These are phyloP conservation scores for Papilio dardanus DNA, from an alignment of 1,140 invertebrate species.

Conservation along the genomic window DNA sequence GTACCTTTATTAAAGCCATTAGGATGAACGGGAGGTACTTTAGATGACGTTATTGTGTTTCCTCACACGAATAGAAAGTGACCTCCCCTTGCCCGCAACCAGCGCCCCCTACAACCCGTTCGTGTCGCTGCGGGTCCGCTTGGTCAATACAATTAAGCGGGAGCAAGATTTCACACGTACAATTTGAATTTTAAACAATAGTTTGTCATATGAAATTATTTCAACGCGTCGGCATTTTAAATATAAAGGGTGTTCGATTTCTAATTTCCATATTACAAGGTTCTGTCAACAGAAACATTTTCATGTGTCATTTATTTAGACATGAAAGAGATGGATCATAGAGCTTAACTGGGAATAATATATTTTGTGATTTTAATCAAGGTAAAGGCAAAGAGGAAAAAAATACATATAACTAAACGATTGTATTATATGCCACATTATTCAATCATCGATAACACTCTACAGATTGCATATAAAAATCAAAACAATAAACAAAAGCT, in stretches of 20 bases:
- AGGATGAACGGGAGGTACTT: conserved; percentile 55
- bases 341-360: too few relatives aligned
- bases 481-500: not conserved
- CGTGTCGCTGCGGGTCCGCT: conserved; percentile 51
- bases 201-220: conserved; percentile 81
- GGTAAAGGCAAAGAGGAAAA: too few relatives aligned
- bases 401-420: too few relatives aligned
- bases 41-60: conserved; percentile 72
- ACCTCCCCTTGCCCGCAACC: conserved; percentile 43
- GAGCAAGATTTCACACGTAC: conserved; percentile 77
- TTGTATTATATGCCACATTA: too few relatives aligned
- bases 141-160: conserved; percentile 77
- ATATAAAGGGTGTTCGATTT: conserved; percentile 49
- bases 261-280: not conserved
- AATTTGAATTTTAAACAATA: conserved; percentile 81
- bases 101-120: conserved; percentile 35
- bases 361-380: too few relatives aligned
- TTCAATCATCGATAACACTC: too few relatives aligned
- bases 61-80: conserved; percentile 59
- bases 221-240: conserved; percentile 56
- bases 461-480: too few relatives aligned
- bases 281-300: too few relatives aligned
- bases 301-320: too few relatives aligned
- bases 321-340: too few relatives aligned
- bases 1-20: conserved; percentile 80